These are phyloP conservation scores for Cerastis leucographa DNA, from an alignment of 2,888 invertebrate species.

Conservation along the genomic window DNA sequence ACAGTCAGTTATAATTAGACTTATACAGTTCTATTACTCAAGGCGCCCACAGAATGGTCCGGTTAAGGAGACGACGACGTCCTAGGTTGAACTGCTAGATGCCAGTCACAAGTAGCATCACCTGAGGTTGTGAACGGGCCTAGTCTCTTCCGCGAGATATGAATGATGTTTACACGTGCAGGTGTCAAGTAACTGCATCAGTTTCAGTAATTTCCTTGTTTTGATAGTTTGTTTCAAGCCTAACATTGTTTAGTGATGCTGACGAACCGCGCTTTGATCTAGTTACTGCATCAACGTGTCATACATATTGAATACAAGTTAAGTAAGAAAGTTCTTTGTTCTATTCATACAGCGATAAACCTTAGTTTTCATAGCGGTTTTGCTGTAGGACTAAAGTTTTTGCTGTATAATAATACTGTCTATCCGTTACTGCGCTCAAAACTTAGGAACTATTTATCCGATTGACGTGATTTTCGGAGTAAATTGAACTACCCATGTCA, in stretches of 20 bases:
- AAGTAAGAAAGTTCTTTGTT: conserved; percentile 9
- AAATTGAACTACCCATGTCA: background rate
- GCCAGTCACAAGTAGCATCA: background rate
- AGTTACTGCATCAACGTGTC: conserved; percentile 28
- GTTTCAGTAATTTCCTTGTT: background rate
- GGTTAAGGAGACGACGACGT: too few species aligned
- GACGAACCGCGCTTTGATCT: conserved; percentile 39
- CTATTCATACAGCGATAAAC: background rate
- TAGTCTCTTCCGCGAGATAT: background rate
- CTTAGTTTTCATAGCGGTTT: background rate
- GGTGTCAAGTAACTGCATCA: background rate
- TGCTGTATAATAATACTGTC: background rate
- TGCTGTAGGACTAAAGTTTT: background rate
- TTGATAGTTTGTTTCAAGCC: conserved; percentile 25
- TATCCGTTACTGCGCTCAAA: background rate
- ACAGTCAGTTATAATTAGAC: too few species aligned
- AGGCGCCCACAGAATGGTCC: too few species aligned
- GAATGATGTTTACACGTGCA: background rate
- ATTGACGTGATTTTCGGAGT: background rate
- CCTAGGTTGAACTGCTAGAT: background rate
- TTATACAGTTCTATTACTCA: too few species aligned
- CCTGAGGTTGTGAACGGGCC: background rate
- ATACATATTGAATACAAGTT: conserved; percentile 14
- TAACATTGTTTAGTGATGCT: conserved; percentile 36
- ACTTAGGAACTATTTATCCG: background rate